phyloP scores from a whole-genome alignment of 2,888 invertebrate species.

The Linnaemya tessellans region DNA sequence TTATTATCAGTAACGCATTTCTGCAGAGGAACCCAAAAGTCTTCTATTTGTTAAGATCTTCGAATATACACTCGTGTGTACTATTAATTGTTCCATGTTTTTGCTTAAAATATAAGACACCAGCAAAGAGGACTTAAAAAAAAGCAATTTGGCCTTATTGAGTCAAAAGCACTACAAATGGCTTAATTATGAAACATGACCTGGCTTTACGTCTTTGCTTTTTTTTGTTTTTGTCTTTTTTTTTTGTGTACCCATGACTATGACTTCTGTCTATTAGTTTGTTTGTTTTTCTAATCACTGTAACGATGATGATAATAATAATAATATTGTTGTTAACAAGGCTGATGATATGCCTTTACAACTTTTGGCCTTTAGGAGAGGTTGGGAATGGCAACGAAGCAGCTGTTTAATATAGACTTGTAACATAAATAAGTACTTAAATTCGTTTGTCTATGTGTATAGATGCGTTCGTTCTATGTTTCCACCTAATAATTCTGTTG shows the following conservation, averaged over 20 bases:
- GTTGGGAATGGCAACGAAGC: constrained; percentile 20
- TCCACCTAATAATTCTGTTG: neutral
- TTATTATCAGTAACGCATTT: too few species aligned
- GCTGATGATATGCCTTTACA: neutral
- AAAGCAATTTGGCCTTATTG: too few species aligned
- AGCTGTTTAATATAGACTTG: neutral
- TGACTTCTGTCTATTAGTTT: neutral
- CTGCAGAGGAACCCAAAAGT: too few species aligned
- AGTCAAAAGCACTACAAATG: too few species aligned
- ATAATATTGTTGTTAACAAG: constrained; percentile 42
- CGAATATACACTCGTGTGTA: too few species aligned
- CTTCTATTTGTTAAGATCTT: too few species aligned
- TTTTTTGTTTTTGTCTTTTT: neutral
- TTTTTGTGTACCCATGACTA: neutral
- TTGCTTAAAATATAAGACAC: too few species aligned
- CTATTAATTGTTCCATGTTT: too few species aligned
- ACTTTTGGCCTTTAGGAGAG: neutral
- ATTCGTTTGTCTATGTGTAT: neutral
- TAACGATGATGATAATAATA: constrained; percentile 40
- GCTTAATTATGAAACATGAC: constrained; percentile 6
- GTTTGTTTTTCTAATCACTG: constrained; percentile 42
- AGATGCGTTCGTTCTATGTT: constrained; percentile 8
- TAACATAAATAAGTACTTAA: neutral
- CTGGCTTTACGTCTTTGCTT: neutral
- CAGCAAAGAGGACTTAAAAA: too few species aligned